Conservation (phyloP, 53 echinoderm and acorn worm genomes). For the Antedon mediterranea region DNA sequence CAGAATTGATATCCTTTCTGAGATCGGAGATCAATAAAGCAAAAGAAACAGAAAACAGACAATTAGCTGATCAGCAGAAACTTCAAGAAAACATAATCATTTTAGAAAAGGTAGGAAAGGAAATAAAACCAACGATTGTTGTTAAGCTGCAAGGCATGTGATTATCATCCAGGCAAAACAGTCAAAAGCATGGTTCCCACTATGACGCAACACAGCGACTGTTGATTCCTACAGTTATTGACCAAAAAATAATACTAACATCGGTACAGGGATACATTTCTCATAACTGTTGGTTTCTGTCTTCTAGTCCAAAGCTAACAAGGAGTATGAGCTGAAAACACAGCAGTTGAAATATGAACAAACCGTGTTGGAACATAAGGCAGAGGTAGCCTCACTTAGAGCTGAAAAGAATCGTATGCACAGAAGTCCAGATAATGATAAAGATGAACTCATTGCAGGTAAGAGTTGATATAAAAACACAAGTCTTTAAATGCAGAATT, state of each 20-base stretch:
- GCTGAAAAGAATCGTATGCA: conserved; percentile 51
- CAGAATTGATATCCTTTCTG: conserved; percentile 48
- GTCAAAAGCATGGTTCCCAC: no score
- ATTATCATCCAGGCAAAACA: no score
- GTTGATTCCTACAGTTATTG: no score
- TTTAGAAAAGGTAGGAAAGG: conserved; percentile 90
- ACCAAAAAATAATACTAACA: no score
- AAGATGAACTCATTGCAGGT: conserved; percentile 40
- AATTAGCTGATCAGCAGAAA: conserved; percentile 51
- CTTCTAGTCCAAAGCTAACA: conserved; percentile 59
- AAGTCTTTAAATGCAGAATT: no score
- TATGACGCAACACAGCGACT: no score
- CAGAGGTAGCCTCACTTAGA: conserved; percentile 37
- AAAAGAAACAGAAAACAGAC: conserved; percentile 60
- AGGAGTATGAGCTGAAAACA: conserved; percentile 89
- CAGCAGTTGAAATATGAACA: conserved; percentile 53
- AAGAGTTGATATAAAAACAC: no score
- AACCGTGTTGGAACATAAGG: conserved; percentile 41
- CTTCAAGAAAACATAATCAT: conserved; percentile 52
- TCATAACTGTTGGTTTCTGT: not conserved
- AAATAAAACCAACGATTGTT: no score
- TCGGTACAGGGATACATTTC: no score
- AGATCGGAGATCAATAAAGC: conserved; percentile 46
- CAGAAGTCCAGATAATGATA: conserved; percentile 44
- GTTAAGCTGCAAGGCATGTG: no score